Conservation (phyloP, 1,140 invertebrate genomes). For the Solenopsis fugax region DNA sequence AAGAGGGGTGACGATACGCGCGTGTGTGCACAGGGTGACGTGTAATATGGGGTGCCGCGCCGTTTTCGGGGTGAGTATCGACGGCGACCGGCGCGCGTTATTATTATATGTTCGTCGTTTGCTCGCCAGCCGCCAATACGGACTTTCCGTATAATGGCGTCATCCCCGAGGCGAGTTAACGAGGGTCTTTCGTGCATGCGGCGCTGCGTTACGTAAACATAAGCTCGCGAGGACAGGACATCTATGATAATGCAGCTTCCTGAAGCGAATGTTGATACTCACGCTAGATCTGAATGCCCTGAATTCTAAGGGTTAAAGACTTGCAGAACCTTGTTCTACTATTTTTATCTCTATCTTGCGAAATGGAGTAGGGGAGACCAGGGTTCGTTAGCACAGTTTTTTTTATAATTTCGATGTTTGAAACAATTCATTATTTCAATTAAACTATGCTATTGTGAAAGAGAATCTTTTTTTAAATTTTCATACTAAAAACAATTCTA, state of each 20-base stretch:
- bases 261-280: conserved; percentile 1
- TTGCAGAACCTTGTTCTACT: neutral
- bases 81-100: neutral
- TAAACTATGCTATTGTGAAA: too few species aligned
- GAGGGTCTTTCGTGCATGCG: neutral
- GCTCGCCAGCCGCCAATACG: conserved; percentile 39
- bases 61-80: conserved; percentile 48
- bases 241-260: conserved; percentile 18
- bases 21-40: conserved; percentile 45
- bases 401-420: too few species aligned
- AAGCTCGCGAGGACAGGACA: neutral
- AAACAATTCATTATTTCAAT: too few species aligned
- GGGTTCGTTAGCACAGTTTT: too few species aligned
- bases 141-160: conserved; percentile 47
- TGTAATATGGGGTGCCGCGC: conserved; percentile 44
- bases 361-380: neutral
- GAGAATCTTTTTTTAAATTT: too few species aligned
- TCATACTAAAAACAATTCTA: too few species aligned
- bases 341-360: neutral
- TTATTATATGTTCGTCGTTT: conserved; percentile 55
- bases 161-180: conserved; percentile 29
- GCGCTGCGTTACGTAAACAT: conserved; percentile 9
- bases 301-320: neutral
- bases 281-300: neutral
- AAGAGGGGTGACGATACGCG: conserved; percentile 19